A percentile compares a stretch with the other conserved stretches of the same genome.
Conservation (phyloP, 2,888 invertebrate species). For the Polymixis flavicincta region DNA sequence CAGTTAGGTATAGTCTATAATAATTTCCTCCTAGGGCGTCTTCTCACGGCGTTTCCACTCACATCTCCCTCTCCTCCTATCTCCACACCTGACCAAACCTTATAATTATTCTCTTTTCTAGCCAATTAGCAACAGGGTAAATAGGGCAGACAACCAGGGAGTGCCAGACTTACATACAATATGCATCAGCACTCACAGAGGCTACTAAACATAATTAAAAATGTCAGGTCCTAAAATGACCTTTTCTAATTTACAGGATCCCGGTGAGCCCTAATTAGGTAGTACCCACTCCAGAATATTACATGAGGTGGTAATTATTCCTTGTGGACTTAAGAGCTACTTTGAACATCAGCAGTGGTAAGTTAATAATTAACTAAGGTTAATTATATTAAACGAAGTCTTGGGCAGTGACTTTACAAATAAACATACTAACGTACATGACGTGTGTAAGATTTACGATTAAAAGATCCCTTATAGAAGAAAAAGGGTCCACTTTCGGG, state of each 20-base stretch:
- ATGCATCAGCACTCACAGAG: background rate
- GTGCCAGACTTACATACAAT: background rate
- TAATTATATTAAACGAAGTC: conserved; percentile 12
- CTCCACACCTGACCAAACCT: too few species aligned
- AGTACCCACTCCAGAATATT: conserved; percentile 25
- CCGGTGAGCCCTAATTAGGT: conserved; percentile 11
- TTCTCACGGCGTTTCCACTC: too few species aligned
- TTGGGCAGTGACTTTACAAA: conserved; percentile 4
- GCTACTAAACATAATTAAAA: conserved; percentile 22
- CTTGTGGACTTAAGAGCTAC: background rate
- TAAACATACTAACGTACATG: conserved; percentile 3
- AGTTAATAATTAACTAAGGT: conserved; percentile 25
- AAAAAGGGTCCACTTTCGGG: background rate
- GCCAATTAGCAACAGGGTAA: background rate
- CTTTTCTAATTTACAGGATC: conserved; percentile 20
- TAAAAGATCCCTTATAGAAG: background rate
- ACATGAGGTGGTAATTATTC: conserved; percentile 34
- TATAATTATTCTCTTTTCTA: too few species aligned
- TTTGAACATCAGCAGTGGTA: conserved; percentile 1
- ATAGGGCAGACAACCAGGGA: background rate
- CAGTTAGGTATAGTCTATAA: too few species aligned
- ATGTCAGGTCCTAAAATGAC: background rate
- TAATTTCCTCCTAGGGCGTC: too few species aligned
- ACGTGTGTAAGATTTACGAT: background rate
- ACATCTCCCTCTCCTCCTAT: too few species aligned